Base-by-base conservation (phyloP, 2,797 vertebrate genomes). In the Sebastolobus alascanus region DNA sequence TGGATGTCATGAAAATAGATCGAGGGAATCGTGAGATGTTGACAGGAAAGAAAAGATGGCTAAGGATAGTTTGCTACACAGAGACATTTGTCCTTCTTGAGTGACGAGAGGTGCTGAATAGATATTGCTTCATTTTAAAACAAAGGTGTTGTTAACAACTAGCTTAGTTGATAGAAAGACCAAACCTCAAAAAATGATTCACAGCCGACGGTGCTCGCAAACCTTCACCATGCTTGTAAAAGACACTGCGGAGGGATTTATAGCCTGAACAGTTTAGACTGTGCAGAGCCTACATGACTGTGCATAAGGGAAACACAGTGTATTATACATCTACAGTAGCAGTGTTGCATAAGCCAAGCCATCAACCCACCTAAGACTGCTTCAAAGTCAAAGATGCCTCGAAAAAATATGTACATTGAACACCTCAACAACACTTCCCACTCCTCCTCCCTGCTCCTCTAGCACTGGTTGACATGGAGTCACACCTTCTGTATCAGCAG, bases 341-440 rank as follows among this genome's bases (percentile, higher is more conserved):
- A n/a, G 20, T 22, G 61, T 84, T 80, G 38, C 70, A 65, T 80
- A 74, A 80, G 70, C 54, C 37, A n/a, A 60, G 60, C 22, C 33
- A 68, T 65, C 66, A 55, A 35, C 77, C 70, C 79, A 76, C 79
- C 66, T 71, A 58, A 67, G 40, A 64, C 35, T 50, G 58, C 73
- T 79, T 89, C 29, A 90, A 84, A 84, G 50, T 61, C 73, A 77
- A 64, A 77, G 25, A 82, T 59, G 29, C 59, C 46, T 52, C 68
- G 12, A 74, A 80, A 82, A 83, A 67, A 65, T n/a, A 55, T n/a
- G 40, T 29, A 20, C 70, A 60, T 46, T 37, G 63, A 76, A 70
- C 71, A 82, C 52, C 74, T 78, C 46, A 69, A 54, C 40, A 81
- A 31, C 70, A 68, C 72, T 35, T 75, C 66, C 61, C 33, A 71